Evolutionary conservation across 2,888 invertebrate species (phyloP).

Genomic region (Tenthredo scrophulariae): DNA sequence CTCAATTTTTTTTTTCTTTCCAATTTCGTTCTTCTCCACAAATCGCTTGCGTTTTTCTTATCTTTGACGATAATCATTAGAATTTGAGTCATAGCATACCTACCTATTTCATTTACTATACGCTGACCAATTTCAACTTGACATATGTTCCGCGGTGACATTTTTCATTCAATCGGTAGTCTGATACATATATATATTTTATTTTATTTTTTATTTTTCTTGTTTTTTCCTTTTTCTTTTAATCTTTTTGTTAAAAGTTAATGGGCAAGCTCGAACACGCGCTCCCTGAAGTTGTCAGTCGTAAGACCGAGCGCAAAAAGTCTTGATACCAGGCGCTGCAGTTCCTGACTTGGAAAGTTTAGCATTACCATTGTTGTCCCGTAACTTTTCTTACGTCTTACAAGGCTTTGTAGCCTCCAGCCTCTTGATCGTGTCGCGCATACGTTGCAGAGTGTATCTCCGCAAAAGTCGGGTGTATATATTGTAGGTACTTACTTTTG

Average conservation of each 20-base stretch:
- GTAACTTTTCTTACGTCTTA: constrained; percentile 50
- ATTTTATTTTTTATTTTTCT: not conserved
- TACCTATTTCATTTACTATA: not conserved
- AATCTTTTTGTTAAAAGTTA: not conserved
- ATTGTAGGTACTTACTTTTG: not conserved
- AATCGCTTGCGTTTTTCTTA: not conserved
- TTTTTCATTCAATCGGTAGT: not conserved
- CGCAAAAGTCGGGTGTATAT: not conserved
- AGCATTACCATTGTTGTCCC: constrained; percentile 52
- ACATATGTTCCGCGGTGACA: not conserved
- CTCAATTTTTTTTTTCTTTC: not conserved
- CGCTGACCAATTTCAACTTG: not conserved
- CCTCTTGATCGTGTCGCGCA: constrained; percentile 44
- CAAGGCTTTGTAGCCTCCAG: constrained; percentile 51
- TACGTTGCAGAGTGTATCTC: constrained; percentile 6
- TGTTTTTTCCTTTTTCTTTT: not conserved
- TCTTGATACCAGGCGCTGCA: constrained; percentile 19
- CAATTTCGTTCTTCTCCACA: not conserved
- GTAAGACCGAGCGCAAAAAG: constrained; percentile 28
- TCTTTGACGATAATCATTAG: not conserved
- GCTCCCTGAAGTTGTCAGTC: constrained; percentile 20
- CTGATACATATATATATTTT: too few species aligned
- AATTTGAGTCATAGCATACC: not conserved
- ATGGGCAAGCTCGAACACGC: constrained; percentile 29
- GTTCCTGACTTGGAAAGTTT: constrained; percentile 51